These are phyloP conservation scores for Epinephelus coioides DNA, from an alignment of 2,797 vertebrate species.

Conservation along the genomic window DNA sequence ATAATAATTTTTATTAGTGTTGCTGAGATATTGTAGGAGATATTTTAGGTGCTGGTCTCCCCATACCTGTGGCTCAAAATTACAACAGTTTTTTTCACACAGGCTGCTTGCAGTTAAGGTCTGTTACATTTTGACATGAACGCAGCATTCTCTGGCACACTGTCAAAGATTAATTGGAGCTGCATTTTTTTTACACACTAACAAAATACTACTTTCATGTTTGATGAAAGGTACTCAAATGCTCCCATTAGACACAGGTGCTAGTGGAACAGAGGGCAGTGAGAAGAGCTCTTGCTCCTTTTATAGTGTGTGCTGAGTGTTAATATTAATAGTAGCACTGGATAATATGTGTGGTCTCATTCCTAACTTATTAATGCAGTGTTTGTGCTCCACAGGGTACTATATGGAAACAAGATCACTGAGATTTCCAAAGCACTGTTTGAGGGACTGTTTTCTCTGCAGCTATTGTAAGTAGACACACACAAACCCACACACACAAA, in stretches of 20 bases:
- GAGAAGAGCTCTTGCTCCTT: background rate
- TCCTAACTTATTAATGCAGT: slow-evolving; percentile 38
- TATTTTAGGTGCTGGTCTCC: background rate
- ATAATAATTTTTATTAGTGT: background rate
- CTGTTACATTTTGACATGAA: slow-evolving; percentile 11
- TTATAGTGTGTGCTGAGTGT: background rate
- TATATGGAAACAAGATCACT: slow-evolving; percentile 99
- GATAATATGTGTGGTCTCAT: slow-evolving; percentile 13
- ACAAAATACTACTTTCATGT: slow-evolving; percentile 9
- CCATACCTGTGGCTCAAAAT: background rate
- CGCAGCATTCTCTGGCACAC: background rate
- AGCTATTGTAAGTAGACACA: slow-evolving; percentile 92
- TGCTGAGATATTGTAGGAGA: background rate
- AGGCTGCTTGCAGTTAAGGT: slow-evolving; percentile 9
- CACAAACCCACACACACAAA: slow-evolving; percentile 19
- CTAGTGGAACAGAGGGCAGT: background rate
- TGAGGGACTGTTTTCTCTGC: slow-evolving; percentile 96
- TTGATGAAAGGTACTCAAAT: background rate
- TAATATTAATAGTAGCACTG: slow-evolving; percentile 2
- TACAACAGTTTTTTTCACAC: background rate
- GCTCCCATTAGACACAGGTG: background rate
- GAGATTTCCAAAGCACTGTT: slow-evolving; percentile 97
- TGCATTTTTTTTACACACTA: background rate
- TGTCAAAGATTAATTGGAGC: background rate
- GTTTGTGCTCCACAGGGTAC: slow-evolving; percentile 87